Conservation (phyloP, 2,888 invertebrate genomes). For the Watsonalla binaria region DNA sequence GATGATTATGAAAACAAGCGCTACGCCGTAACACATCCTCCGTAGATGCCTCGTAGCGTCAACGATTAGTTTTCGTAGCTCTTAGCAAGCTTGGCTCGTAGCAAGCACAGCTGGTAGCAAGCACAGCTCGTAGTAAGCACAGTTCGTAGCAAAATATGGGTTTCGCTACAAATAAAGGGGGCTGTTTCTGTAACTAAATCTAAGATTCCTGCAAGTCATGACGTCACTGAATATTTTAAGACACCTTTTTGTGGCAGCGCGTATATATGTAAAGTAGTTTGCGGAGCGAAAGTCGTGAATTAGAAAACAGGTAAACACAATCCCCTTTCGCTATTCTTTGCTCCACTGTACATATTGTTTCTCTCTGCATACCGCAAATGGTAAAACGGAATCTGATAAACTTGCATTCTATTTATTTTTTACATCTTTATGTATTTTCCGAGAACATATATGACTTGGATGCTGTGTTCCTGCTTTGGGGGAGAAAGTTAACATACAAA, state of each 20-base stretch:
- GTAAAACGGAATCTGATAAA: neutral
- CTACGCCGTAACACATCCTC: too few species aligned
- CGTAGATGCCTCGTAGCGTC: too few species aligned
- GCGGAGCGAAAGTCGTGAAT: neutral
- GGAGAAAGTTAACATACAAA: too few species aligned
- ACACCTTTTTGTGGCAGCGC: neutral
- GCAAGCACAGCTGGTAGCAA: too few species aligned
- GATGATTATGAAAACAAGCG: too few species aligned
- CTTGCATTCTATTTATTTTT: neutral
- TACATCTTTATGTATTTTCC: too few species aligned
- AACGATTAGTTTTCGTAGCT: too few species aligned
- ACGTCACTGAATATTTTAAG: conserved; percentile 1
- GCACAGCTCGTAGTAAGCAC: too few species aligned
- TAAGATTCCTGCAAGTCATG: neutral
- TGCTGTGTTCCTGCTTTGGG: too few species aligned
- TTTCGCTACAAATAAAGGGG: neutral
- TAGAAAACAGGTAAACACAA: neutral
- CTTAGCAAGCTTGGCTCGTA: too few species aligned
- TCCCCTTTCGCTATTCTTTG: neutral
- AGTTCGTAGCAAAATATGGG: too few species aligned
- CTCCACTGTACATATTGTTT: neutral
- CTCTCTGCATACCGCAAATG: neutral
- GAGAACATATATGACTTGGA: too few species aligned
- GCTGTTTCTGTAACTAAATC: neutral
- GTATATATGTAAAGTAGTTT: neutral